Evolutionary conservation across 2,113 vertebrate genomes (phyloP), one percentile per base, ranked within the genome.

Genomic region (Sinocyclocheilus rhinocerous): DNA sequence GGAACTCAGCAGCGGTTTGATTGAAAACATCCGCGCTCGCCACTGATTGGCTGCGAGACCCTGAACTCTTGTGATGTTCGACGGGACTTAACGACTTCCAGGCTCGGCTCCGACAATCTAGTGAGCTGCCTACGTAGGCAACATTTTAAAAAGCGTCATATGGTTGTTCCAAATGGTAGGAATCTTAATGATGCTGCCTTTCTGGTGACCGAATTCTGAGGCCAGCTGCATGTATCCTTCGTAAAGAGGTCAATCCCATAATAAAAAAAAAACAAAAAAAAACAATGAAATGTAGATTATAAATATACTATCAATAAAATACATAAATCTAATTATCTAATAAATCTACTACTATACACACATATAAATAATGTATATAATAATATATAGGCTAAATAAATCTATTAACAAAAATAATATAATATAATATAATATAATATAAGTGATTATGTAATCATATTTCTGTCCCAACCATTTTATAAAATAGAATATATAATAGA

Each of bases 11-110:
- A 26, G 42, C 65, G 42, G 82, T 36, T 89, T 85, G 90, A 91
- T 92, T 89, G 87, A 87, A 94, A 89, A 89, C 57, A 70, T 81
- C 82, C 42, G 1, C 39, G 6, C 6, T 39, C 39, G 39, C 39
- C 39, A 5, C 39, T 39, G 39, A 39, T 39, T 39, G 39, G 36
- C 36, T 36, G 33, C 36, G 6, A 50, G 24, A 45, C 11, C n/a
- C 16, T 1, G 11, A 75, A 52, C 72, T 73, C 48, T 10, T 39
- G 29, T 83, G 65, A 33, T 29, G 42, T 84, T 87, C 82, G 83
- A 76, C 39, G 57, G 57, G 39, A 39, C 39, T 39, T 39, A 39
- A 7, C 39, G 8, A 42, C 76, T 55, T 77, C 5, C 73, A 77
- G 26, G 8, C 52, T 59, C 20, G 33, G 29, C 4, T 57, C 29